These are phyloP conservation scores for Sthenelais limicola DNA, from an alignment of 2,888 invertebrate genomes.

Conservation along the genomic window DNA sequence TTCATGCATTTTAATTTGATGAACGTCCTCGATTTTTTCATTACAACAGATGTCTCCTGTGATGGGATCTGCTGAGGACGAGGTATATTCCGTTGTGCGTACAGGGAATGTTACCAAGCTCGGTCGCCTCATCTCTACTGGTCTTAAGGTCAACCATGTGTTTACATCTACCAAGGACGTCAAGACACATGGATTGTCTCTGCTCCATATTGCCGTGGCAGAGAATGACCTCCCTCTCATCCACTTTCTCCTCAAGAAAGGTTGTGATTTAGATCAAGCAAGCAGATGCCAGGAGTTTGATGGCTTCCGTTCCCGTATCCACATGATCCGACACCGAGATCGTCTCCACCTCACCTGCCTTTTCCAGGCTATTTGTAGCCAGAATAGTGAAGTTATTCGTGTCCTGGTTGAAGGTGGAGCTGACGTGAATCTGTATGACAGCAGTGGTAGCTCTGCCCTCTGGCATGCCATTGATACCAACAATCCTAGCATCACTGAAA, in stretches of 20 bases:
- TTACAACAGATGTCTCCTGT: no score
- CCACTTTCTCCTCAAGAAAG: conserved; percentile 51
- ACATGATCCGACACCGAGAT: conserved; percentile 50
- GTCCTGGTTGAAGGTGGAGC: conserved; percentile 57
- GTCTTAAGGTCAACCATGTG: conserved; percentile 57
- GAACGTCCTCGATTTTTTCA: no score
- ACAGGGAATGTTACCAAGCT: conserved; percentile 51
- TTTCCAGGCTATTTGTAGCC: conserved; percentile 58
- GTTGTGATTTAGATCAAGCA: conserved; percentile 57
- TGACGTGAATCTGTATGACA: conserved; percentile 61
- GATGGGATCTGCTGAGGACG: conserved; percentile 61
- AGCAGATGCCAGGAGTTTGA: conserved; percentile 56
- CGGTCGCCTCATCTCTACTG: conserved; percentile 54
- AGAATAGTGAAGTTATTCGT: conserved; percentile 56
- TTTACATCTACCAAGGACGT: conserved; percentile 55
- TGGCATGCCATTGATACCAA: conserved; percentile 63
- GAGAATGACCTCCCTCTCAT: conserved; percentile 54
- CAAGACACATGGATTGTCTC: conserved; percentile 56
- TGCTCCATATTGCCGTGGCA: conserved; percentile 56
- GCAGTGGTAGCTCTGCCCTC: conserved; percentile 58
- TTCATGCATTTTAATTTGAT: no score
- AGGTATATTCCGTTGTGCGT: conserved; percentile 53
- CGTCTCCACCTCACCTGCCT: conserved; percentile 57
- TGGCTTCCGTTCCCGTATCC: conserved; percentile 53
- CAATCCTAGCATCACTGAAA: conserved; percentile 60